Percentiles rank a stretch among this genome's conserved stretches.
Conservation (phyloP, 2,797 vertebrate species). For the Eulemur rubriventer region DNA sequence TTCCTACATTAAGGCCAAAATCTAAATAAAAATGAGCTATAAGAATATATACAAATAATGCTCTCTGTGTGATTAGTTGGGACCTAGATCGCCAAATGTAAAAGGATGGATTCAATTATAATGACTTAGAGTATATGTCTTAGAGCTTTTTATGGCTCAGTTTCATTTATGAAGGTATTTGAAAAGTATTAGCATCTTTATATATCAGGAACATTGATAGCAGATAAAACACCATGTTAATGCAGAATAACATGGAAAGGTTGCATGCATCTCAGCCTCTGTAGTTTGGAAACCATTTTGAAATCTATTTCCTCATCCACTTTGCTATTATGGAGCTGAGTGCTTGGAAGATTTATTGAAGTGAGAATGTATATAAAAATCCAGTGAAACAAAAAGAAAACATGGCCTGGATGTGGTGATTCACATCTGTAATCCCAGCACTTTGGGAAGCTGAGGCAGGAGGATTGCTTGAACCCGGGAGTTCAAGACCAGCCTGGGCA, state of each 20-base stretch:
- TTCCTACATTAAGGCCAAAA: neutral
- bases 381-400: slow-evolving; percentile 7
- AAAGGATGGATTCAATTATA: neutral
- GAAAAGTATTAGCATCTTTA: neutral
- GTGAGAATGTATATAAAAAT: neutral
- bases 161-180: neutral
- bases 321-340: neutral
- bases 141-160: neutral
- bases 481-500: neutral
- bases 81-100: neutral
- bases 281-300: neutral
- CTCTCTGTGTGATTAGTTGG: neutral
- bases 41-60: neutral
- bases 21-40: neutral
- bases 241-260: neutral
- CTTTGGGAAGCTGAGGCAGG: neutral
- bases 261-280: neutral
- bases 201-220: neutral
- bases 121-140: neutral
- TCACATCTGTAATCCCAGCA: neutral
- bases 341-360: neutral
- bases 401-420: neutral
- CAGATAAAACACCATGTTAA: neutral
- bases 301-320: neutral
- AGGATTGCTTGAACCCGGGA: neutral